Evolutionary conservation across 2,113 vertebrate genomes (phyloP), one percentile per base, ranked within the genome.

Genomic region (Lutjanus erythropterus): DNA sequence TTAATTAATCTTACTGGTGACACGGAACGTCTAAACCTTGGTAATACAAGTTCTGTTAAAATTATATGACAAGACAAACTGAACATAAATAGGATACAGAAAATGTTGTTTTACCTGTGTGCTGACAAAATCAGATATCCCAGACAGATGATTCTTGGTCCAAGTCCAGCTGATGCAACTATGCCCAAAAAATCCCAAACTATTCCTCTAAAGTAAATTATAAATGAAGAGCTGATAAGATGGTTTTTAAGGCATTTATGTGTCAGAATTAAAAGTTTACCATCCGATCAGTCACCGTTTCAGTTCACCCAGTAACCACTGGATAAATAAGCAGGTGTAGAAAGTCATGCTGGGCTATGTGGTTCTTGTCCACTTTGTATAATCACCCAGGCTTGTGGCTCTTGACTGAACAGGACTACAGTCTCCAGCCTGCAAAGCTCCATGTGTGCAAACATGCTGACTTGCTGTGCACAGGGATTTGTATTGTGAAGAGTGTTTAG

Each of bases 401-500:
- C 81, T 66, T 69, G 47, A 86, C 71, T 66, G 64, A 81, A 71
- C 56, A 18, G 79, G 61, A 94, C 93, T 89, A 89, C 90, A 91
- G 52, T 77, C 71, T 89, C 91, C 75, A 46, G 80, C 83, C 39
- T 82, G 68, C 89, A 88, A 79, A 84, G 86, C 89, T 66, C 74
- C 56, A 29, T 72, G 77, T 85, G 88, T 55, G 59, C 76, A 94
- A 94, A 94, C 88, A 92, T 94, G 94, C 95, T 92, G 94, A 95
- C 93, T 89, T 76, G 92, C 81, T 91, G 88, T 81, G 81, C 88
- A 73, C 79, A 85, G 85, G 93, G 90, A 92, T 92, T 94, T 94
- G 87, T 79, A 93, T 94, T 95, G 92, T 94, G 75, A 87, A 71
- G 74, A 41, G 81, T 84, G 92, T 94, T 94, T 92, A 95, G 93